Evolutionary conservation across 2,113 vertebrate species (phyloP), one percentile per base, ranked within the genome.

Genomic region (Callaeas wilsoni): DNA sequence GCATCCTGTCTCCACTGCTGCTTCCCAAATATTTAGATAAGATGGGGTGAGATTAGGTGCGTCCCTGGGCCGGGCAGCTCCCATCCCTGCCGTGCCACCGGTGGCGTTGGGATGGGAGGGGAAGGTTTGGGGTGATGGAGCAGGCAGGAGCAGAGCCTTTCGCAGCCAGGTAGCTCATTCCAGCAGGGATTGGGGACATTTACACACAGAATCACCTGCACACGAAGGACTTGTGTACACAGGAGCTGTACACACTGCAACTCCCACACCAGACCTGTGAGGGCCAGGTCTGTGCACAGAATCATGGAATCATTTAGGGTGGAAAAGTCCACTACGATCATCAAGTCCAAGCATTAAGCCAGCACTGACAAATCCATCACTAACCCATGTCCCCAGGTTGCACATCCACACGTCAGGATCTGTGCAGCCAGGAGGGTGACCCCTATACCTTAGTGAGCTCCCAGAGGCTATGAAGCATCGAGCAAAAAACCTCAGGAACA

Each of bases 11-110:
- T 79, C 84, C 53, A 30, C 5, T 0, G 7, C 83, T 2, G 19
- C 82, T 89, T 92, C 75, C 79, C 87, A 89, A 78, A 88, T 81
- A 37, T 86, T 96, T 94, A 86, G 92, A 96, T 89, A 87, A 90
- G 85, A 65, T 27, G 22, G 75, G 67, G 81, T 49, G 88, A 65
- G 65, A 55, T 92, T n/a, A 69, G 49, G 29, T 32, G 65, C 15
- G 9, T 75, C 69, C 82, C 53, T 35, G 8, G 1, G 37, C 41
- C 1, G 1, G 77, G 87, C 12, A 7, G 77, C 46, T 87, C 44
- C 76, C 9, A 1, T 10, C 77, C 63, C 44, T 13, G 49, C 0
- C 0, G 8, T 5, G 62, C 16, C 18, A 2, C 3, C 0, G 0
- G 6, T 1, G 70, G 25, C 3, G 41, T 4, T 50, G 70, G 64